A percentile compares a stretch with the other conserved stretches of the same genome.
Conservation (phyloP, 2,797 vertebrate species). For the Chromis chromis region DNA sequence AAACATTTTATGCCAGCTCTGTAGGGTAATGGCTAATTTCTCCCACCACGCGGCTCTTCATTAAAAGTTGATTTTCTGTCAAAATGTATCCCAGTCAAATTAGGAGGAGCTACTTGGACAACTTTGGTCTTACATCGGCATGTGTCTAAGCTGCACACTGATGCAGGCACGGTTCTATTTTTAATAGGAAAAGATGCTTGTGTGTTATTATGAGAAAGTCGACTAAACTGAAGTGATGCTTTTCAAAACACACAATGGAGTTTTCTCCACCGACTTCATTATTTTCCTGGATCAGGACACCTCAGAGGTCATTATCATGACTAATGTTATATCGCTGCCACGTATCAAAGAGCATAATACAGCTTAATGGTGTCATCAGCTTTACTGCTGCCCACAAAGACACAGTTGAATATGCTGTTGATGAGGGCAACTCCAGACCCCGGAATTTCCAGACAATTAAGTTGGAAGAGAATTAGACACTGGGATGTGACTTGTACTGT, state of each 20-base stretch:
- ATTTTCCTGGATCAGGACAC: slow-evolving; percentile 36
- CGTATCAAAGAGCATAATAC: slow-evolving; percentile 37
- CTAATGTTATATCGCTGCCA: slow-evolving; percentile 16
- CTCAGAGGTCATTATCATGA: slow-evolving; percentile 36
- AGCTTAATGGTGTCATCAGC: slow-evolving; percentile 40
- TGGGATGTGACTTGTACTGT: slow-evolving; percentile 6
- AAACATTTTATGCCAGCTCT: slow-evolving; percentile 84
- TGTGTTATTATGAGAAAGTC: slow-evolving; percentile 21
- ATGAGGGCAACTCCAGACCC: slow-evolving; percentile 16
- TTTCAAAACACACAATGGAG: slow-evolving; percentile 21
- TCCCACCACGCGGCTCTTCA: slow-evolving; percentile 88
- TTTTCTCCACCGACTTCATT: slow-evolving; percentile 27
- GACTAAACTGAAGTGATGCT: slow-evolving; percentile 15
- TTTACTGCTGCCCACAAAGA: slow-evolving; percentile 37
- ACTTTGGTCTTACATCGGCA: slow-evolving; percentile 64
- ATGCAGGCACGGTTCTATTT: slow-evolving; percentile 63
- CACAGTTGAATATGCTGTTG: slow-evolving; percentile 38
- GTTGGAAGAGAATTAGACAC: slow-evolving; percentile 4
- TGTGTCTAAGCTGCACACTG: slow-evolving; percentile 63
- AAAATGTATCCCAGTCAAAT: slow-evolving; percentile 89
- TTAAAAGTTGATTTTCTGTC: slow-evolving; percentile 96
- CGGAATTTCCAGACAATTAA: slow-evolving; percentile 22
- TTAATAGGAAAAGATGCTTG: slow-evolving; percentile 64
- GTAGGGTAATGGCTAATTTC: slow-evolving; percentile 86
- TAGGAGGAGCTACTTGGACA: slow-evolving; percentile 86